Percentiles rank a stretch among this genome's conserved stretches.
Evolutionary conservation across 2,797 vertebrate genomes (phyloP).

Genomic region (Enteromius viviparus): DNA sequence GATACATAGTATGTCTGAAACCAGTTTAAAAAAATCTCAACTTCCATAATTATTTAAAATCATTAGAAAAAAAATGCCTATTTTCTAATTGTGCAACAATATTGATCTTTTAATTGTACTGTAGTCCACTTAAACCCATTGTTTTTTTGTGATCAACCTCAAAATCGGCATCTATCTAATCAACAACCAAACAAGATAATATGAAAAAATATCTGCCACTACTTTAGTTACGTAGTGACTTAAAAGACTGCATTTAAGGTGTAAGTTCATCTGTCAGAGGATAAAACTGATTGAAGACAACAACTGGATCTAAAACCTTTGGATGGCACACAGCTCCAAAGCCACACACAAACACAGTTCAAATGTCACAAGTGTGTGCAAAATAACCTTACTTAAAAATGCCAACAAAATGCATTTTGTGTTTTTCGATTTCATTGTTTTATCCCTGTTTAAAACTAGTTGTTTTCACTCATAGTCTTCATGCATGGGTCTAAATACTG

Average conservation of each 20-base stretch:
- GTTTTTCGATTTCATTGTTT: neutral
- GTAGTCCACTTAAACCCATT: neutral
- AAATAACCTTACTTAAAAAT: neutral
- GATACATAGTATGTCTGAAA: neutral
- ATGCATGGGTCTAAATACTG: neutral
- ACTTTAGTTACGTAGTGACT: neutral
- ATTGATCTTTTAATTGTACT: neutral
- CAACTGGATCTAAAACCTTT: conserved; percentile 11
- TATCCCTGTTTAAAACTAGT: neutral
- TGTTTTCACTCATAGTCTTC: neutral
- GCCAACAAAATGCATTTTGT: neutral
- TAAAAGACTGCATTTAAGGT: neutral
- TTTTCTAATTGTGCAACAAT: conserved; percentile 2
- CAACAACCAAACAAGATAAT: neutral
- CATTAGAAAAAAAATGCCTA: neutral
- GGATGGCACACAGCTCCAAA: neutral
- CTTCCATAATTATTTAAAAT: neutral
- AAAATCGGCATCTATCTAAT: neutral
- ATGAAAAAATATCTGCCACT: neutral
- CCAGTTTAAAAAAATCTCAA: neutral
- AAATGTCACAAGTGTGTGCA: conserved; percentile 2
- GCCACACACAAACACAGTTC: neutral
- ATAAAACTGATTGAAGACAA: neutral
- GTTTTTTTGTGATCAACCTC: neutral
- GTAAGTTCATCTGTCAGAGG: neutral